phyloP scores from a whole-genome alignment of 2,113 vertebrate species.

The Columba janthina region DNA sequence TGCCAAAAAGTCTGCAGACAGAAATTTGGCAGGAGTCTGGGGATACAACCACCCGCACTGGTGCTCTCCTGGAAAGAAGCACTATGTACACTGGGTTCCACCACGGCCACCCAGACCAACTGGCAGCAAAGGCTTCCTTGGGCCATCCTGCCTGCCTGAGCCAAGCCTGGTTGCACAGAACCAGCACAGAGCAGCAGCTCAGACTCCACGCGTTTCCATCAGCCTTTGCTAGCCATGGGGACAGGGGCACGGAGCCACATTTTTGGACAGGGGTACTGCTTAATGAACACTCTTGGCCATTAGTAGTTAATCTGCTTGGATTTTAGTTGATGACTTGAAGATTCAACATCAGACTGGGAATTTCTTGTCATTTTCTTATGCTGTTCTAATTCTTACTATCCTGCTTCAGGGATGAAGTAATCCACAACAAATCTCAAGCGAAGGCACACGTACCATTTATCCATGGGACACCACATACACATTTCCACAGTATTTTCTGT shows the following conservation, averaged over 20 bases:
- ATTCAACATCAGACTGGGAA: background rate
- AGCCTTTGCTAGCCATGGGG: no score
- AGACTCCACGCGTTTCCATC: background rate
- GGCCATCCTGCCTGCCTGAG: background rate
- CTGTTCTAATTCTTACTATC: background rate
- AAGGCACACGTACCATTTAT: background rate
- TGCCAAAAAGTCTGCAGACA: conserved; percentile 15
- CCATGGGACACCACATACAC: background rate
- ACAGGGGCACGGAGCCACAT: fast-evolving
- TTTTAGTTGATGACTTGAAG: background rate
- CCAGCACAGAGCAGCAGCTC: background rate
- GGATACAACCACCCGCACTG: background rate
- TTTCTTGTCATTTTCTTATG: background rate
- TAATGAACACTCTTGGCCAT: background rate
- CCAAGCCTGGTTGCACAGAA: background rate
- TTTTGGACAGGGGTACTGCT: background rate
- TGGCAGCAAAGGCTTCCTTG: background rate
- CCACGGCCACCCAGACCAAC: background rate
- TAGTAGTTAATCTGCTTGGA: background rate
- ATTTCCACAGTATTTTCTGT: background rate
- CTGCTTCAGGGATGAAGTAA: background rate
- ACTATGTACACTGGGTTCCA: fast-evolving
- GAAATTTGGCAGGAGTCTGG: conserved; percentile 14
- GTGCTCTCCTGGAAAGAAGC: background rate
- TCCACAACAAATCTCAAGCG: background rate